Evolutionary conservation across 2,888 invertebrate genomes (phyloP).

Genomic region (Prosapia bicincta): DNA sequence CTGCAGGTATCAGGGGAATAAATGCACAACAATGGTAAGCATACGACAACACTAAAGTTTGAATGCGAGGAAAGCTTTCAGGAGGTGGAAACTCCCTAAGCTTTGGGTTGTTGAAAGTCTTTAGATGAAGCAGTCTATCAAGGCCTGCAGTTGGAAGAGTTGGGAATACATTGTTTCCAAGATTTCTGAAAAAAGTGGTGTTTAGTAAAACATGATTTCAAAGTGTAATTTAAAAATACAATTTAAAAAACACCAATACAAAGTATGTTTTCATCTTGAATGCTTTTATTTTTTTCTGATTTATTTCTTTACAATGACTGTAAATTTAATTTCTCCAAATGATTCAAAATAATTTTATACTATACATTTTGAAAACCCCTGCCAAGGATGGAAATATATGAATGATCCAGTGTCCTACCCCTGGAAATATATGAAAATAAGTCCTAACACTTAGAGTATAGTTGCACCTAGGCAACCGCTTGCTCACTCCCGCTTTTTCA

Average conservation of each 20-base stretch:
- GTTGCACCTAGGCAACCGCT: too few relatives aligned
- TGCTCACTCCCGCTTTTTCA: too few relatives aligned
- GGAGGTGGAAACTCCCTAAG: conserved; percentile 84
- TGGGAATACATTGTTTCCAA: conserved; percentile 86
- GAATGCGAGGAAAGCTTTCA: conserved; percentile 79
- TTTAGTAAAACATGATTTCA: conserved; percentile 3
- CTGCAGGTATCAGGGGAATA: conserved; percentile 60
- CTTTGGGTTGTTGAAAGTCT: conserved; percentile 89
- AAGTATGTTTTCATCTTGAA: not conserved
- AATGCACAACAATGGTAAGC: conserved; percentile 97
- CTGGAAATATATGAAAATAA: too few relatives aligned
- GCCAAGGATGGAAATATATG: too few relatives aligned
- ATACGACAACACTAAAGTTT: conserved; percentile 71
- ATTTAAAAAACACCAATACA: not conserved
- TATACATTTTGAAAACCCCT: too few relatives aligned
- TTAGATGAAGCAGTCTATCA: conserved; percentile 74
- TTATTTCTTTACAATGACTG: not conserved
- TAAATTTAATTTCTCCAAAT: too few relatives aligned
- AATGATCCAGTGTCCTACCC: too few relatives aligned
- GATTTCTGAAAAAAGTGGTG: conserved; percentile 60
- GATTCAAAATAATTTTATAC: too few relatives aligned
- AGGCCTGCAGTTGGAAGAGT: conserved; percentile 78
- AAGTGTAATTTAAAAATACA: too few relatives aligned
- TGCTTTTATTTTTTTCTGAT: not conserved
- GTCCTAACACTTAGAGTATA: too few relatives aligned